These are phyloP conservation scores for Cnemophilus loriae DNA, from an alignment of 2,113 vertebrate species.

Conservation along the genomic window DNA sequence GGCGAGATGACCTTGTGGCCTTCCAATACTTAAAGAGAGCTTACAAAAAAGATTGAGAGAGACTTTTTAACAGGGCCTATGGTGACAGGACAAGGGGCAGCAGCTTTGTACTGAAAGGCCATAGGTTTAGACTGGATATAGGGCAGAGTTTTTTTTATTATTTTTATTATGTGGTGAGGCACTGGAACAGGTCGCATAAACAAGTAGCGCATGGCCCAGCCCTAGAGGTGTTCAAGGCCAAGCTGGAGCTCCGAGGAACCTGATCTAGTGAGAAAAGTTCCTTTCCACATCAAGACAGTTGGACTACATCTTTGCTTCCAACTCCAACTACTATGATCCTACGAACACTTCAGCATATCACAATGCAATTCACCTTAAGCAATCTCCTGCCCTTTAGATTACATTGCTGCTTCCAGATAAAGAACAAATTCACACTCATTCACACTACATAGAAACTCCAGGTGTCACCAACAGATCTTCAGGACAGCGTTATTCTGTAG, in stretches of 20 bases:
- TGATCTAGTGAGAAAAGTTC: neutral
- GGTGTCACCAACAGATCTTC: neutral
- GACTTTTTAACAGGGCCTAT: neutral
- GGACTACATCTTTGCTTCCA: neutral
- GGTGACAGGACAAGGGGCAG: neutral
- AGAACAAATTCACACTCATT: neutral
- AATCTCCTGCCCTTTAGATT: neutral
- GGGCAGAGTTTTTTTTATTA: too few species aligned
- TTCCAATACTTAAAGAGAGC: neutral
- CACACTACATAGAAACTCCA: neutral
- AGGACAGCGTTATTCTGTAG: neutral
- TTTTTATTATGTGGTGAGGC: too few species aligned
- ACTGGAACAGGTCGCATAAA: neutral
- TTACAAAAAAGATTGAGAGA: neutral
- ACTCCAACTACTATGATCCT: neutral
- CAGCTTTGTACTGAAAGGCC: neutral
- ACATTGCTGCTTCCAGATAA: neutral
- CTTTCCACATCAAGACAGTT: accelerated
- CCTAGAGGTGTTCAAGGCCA: neutral
- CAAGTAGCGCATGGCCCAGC: accelerated
- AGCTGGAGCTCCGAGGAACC: neutral
- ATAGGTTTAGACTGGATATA: accelerated
- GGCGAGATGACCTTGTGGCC: neutral
- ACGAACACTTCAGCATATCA: neutral
- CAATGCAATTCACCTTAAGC: neutral